These are phyloP conservation scores for Holothuria leucospilota DNA, from an alignment of 53 echinoderm and acorn worm species.

Conservation along the genomic window DNA sequence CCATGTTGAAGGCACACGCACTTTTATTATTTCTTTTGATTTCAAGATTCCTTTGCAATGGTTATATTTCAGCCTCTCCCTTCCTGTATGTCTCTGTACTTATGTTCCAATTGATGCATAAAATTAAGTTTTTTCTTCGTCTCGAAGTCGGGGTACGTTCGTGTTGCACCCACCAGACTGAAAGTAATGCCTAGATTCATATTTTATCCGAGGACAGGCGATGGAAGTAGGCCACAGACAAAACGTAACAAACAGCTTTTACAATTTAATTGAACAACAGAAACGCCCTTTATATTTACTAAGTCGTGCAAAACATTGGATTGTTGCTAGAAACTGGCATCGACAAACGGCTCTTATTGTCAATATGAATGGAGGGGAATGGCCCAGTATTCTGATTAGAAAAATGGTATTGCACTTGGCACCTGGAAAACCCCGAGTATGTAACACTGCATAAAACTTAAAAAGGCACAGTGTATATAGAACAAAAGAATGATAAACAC, in stretches of 20 bases:
- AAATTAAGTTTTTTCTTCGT: neutral
- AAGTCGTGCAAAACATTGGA: constrained; percentile 39
- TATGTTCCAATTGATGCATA: neutral
- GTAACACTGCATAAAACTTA: no score
- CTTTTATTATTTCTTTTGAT: no score
- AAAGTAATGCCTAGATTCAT: constrained; percentile 32
- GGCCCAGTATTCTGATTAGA: constrained; percentile 29
- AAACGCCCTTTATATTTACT: constrained; percentile 40
- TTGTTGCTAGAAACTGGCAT: constrained; percentile 18
- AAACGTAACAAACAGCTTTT: constrained; percentile 37
- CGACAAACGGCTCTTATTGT: constrained; percentile 14
- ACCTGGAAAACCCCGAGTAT: neutral
- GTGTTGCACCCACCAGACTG: constrained; percentile 37
- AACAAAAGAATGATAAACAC: no score
- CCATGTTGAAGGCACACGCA: no score
- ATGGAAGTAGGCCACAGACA: constrained; percentile 33
- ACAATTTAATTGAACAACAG: constrained; percentile 34
- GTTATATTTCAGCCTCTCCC: no score
- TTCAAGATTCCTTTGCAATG: no score
- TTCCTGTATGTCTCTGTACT: no score
- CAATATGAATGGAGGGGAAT: constrained; percentile 25
- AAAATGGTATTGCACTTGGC: constrained; percentile 19
- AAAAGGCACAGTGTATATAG: no score
- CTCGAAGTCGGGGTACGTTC: constrained; percentile 9
- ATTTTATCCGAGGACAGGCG: constrained; percentile 26